Percentiles rank a stretch among this genome's conserved stretches.
These are phyloP conservation scores for Emydoidea blandingii DNA, from an alignment of 2,797 vertebrate species.

Conservation along the genomic window DNA sequence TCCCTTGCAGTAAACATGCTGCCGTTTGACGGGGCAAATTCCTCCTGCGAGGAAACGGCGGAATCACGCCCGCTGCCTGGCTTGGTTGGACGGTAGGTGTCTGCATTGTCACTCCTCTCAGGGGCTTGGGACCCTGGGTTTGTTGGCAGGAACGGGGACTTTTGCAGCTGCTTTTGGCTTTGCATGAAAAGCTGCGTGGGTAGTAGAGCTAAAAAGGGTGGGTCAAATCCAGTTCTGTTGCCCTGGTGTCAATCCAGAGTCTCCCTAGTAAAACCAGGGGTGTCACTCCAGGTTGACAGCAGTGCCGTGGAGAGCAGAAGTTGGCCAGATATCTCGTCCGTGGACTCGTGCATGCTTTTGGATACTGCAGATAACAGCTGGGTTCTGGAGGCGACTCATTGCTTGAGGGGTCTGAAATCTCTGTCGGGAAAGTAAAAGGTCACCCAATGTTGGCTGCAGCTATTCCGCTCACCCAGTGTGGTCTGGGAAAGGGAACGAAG, in stretches of 20 bases:
- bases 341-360: too few relatives aligned
- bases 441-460: not conserved
- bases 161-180: not conserved
- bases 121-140: not conserved
- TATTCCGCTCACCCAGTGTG: not conserved
- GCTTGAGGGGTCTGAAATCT: not conserved
- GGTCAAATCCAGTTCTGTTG: fast-evolving
- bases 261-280: fast-evolving
- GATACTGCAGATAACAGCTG: not conserved
- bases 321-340: not conserved
- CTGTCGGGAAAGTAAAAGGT: not conserved
- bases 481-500: not conserved
- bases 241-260: fast-evolving
- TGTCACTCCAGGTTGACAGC: not conserved
- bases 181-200: not conserved
- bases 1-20: not conserved
- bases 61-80: fast-evolving
- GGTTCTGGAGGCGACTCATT: not conserved
- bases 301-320: not conserved
- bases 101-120: fast-evolving
- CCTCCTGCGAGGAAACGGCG: fast-evolving
- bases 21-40: not conserved
- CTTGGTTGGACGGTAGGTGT: not conserved
- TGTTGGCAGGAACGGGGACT: fast-evolving
- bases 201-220: not conserved